A percentile compares a stretch with the other conserved stretches of the same genome.
Evolutionary conservation across 2,797 vertebrate species (phyloP).

Genomic region (Hydrolagus colliei): DNA sequence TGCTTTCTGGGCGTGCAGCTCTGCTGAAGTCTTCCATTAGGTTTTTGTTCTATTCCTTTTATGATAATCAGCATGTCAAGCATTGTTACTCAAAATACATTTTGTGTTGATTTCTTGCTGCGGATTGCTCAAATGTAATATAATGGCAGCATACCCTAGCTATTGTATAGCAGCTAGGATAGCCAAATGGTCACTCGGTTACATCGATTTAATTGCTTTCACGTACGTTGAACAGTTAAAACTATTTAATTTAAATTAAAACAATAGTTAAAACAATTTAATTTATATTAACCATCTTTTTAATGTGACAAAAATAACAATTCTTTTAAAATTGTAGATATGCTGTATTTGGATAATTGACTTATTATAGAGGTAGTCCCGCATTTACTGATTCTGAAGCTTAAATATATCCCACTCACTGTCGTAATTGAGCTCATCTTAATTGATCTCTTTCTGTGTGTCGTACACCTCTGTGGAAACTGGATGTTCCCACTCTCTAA

Average conservation of each 20-base stretch:
- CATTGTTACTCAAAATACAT: not conserved
- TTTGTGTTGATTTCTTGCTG: not conserved
- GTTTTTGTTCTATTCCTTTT: not conserved
- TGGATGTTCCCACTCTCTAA: no score
- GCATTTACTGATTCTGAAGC: not conserved
- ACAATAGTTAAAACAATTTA: not conserved
- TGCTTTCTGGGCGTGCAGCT: slow-evolving; percentile 11
- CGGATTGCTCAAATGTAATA: not conserved
- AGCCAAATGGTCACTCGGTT: not conserved
- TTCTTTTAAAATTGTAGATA: not conserved
- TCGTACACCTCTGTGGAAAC: not conserved
- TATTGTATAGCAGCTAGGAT: not conserved
- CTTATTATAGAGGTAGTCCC: no score
- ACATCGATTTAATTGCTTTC: no score
- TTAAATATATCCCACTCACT: not conserved
- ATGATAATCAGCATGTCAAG: slow-evolving; percentile 9
- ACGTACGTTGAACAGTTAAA: not conserved
- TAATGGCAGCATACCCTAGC: not conserved
- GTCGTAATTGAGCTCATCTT: not conserved
- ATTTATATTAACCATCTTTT: not conserved
- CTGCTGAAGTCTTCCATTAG: slow-evolving; percentile 7
- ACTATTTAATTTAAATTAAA: not conserved
- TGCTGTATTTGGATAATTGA: not conserved
- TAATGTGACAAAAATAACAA: not conserved
- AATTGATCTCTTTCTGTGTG: not conserved